phyloP scores from a whole-genome alignment of 2,113 vertebrate genomes.

The Tricholaema leucomelas region DNA sequence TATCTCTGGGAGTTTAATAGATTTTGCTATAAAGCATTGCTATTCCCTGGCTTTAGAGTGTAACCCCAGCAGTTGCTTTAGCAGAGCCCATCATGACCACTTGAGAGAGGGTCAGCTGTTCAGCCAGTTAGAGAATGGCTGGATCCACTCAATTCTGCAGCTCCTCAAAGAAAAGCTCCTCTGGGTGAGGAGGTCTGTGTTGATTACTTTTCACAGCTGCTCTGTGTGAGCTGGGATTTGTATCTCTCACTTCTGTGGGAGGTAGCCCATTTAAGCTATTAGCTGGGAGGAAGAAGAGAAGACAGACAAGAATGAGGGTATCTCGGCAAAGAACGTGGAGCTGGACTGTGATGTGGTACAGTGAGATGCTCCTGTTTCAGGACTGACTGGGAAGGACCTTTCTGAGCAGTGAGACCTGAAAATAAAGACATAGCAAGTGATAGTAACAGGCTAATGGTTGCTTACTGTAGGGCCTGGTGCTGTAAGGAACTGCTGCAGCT shows the following conservation, averaged over 20 bases:
- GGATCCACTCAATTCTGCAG: not conserved
- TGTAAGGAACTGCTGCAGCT: not conserved
- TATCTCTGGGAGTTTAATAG: not conserved
- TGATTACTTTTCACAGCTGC: not conserved
- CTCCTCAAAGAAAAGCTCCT: not conserved
- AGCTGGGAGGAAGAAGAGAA: not conserved
- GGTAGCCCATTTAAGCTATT: not conserved
- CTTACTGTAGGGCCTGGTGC: not conserved
- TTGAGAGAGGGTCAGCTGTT: not conserved
- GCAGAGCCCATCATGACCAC: not conserved
- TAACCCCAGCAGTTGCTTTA: not conserved
- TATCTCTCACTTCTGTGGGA: not conserved
- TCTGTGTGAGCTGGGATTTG: not conserved
- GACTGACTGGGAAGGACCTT: not conserved
- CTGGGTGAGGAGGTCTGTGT: not conserved
- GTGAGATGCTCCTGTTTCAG: fast-evolving
- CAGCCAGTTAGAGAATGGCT: not conserved
- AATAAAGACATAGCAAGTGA: not conserved
- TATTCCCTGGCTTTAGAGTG: not conserved
- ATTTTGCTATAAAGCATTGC: not conserved
- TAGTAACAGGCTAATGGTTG: fast-evolving
- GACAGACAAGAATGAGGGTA: too few relatives aligned
- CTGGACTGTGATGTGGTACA: not conserved
- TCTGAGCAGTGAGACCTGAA: not conserved
- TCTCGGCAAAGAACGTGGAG: not conserved